Conservation (phyloP, 1,140 invertebrate genomes). For the Euglossa dilemma region DNA sequence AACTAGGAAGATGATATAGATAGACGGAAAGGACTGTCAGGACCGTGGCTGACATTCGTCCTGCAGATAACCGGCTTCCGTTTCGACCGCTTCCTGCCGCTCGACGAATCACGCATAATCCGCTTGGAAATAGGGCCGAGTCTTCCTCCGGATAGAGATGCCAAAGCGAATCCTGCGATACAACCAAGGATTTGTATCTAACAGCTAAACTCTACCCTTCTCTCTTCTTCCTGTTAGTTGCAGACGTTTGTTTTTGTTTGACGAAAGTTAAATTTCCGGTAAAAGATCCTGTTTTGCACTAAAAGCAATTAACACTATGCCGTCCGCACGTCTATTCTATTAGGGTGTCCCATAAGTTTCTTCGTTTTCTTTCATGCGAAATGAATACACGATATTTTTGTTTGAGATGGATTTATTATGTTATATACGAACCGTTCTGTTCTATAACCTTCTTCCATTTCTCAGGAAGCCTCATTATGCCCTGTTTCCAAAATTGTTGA, state of each 20-base stretch:
- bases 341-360: too few species aligned
- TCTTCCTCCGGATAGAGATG: slow-evolving; percentile 47
- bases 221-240: background rate
- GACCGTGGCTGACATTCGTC: slow-evolving; percentile 43
- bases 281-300: too few species aligned
- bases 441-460: too few species aligned
- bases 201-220: background rate
- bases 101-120: slow-evolving; percentile 61
- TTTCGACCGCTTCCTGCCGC: slow-evolving; percentile 49
- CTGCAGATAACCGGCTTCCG: slow-evolving; percentile 58
- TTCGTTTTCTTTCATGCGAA: too few species aligned
- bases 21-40: slow-evolving; percentile 53
- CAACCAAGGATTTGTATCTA: slow-evolving; percentile 47
- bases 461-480: too few species aligned
- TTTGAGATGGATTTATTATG: too few species aligned
- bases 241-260: background rate
- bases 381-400: too few species aligned
- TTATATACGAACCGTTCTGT: too few species aligned
- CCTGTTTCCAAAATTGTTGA: too few species aligned
- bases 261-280: too few species aligned
- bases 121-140: slow-evolving; percentile 20
- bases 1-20: slow-evolving; percentile 26
- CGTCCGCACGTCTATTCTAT: too few species aligned
- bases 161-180: slow-evolving; percentile 43
- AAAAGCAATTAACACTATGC: too few species aligned